A percentile compares a stretch with the other conserved stretches of the same genome.
Evolutionary conservation across 2,113 vertebrate species (phyloP).

Genomic region (Ammodytes marinus): DNA sequence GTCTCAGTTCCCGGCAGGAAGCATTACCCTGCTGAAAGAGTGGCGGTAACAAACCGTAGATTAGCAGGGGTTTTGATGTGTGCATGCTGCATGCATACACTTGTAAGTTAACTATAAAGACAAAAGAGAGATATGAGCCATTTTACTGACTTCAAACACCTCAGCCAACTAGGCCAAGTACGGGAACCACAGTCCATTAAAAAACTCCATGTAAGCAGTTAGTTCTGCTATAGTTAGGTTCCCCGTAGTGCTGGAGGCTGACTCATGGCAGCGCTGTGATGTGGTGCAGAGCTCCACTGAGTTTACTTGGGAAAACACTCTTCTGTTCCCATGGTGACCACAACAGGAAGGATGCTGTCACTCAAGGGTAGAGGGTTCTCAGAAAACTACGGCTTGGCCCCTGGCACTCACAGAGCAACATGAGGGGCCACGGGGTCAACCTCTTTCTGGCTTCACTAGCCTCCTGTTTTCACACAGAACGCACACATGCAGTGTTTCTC

Average conservation of each 20-base stretch:
- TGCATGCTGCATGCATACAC: constrained; percentile 22
- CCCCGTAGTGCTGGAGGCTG: constrained; percentile 74
- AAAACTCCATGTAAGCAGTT: constrained; percentile 77
- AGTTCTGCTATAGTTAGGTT: constrained; percentile 72
- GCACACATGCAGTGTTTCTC: constrained; percentile 5
- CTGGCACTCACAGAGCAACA: constrained; percentile 24
- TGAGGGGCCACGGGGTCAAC: constrained; percentile 36
- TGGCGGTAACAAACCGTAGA: neutral
- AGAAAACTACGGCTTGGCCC: constrained; percentile 39
- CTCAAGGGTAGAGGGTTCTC: constrained; percentile 43
- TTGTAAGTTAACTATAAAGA: constrained; percentile 48
- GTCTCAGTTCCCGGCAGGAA: constrained; percentile 30
- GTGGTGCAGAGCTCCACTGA: constrained; percentile 64
- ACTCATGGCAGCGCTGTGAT: constrained; percentile 74
- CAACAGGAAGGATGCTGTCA: constrained; percentile 75
- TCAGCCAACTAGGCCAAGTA: constrained; percentile 61
- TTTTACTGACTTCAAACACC: constrained; percentile 58
- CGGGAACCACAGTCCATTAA: constrained; percentile 75
- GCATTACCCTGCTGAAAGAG: constrained; percentile 27
- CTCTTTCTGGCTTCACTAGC: constrained; percentile 18
- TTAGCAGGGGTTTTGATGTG: constrained; percentile 32
- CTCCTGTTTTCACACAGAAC: constrained; percentile 3
- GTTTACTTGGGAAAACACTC: constrained; percentile 76
- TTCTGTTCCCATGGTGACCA: constrained; percentile 76
- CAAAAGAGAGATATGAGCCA: constrained; percentile 49